phyloP scores from a whole-genome alignment of 2,888 invertebrate genomes.

The Aphelenchoides bicaudatus region DNA sequence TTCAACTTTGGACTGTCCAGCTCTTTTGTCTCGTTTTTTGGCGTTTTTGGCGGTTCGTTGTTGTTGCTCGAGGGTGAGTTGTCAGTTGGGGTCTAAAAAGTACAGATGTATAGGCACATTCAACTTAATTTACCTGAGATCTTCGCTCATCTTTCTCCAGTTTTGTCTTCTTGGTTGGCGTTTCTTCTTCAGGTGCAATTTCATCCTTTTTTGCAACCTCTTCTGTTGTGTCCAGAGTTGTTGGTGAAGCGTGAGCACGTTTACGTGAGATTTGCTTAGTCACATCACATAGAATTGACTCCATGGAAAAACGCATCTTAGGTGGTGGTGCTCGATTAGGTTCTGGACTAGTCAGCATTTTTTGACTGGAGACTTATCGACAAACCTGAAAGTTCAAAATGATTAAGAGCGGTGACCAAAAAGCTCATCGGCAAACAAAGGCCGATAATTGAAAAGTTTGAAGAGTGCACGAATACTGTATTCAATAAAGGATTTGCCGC shows the following conservation, averaged over 20 bases:
- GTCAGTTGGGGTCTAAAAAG: no score
- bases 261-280: slow-evolving; percentile 5
- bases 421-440: no score
- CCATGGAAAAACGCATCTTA: slow-evolving; percentile 26
- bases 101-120: no score
- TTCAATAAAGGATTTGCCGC: no score
- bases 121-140: no score
- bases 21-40: neutral
- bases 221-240: neutral
- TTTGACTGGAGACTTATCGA: no score
- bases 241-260: slow-evolving; percentile 4
- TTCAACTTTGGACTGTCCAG: neutral
- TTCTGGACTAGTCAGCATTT: no score
- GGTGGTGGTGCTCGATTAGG: no score
- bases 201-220: slow-evolving; percentile 2
- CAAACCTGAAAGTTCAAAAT: no score
- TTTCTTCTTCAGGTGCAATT: neutral
- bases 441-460: no score
- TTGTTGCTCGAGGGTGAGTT: neutral
- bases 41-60: neutral
- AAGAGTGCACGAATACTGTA: no score
- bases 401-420: no score
- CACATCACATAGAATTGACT: slow-evolving; percentile 17
- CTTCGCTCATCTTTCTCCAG: neutral
- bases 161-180: neutral